Evolutionary conservation across 2,888 invertebrate species (phyloP).

Genomic region (Schizaphis graminum): DNA sequence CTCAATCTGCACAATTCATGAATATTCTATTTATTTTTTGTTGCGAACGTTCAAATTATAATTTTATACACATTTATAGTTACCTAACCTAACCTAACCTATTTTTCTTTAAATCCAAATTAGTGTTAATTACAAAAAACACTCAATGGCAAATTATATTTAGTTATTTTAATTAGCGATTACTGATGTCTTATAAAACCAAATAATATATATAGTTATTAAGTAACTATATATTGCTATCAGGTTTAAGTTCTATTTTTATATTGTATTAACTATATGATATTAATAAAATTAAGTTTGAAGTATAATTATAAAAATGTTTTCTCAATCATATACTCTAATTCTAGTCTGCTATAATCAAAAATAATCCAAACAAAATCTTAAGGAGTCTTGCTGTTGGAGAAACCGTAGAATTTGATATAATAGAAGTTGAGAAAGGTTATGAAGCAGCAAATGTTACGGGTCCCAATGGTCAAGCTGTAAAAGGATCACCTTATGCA

Average conservation of each 20-base stretch:
- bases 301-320: not conserved
- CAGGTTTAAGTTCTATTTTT: too few species aligned
- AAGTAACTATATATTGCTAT: too few species aligned
- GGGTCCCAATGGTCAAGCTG: conserved; percentile 94
- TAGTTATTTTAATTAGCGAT: too few species aligned
- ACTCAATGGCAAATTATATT: not conserved
- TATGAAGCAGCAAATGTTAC: conserved; percentile 99
- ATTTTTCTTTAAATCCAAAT: not conserved
- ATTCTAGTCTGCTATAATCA: conserved; percentile 88
- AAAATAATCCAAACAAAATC: conserved; percentile 98
- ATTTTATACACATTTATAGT: not conserved
- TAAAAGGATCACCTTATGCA: conserved; percentile 96
- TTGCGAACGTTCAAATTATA: not conserved
- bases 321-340: not conserved
- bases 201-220: not conserved
- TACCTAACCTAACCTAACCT: not conserved
- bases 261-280: not conserved
- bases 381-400: conserved; percentile 99
- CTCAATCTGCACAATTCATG: not conserved
- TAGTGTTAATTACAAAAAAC: not conserved
- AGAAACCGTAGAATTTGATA: conserved; percentile 98
- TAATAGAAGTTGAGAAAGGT: conserved; percentile 97
- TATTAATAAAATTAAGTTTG: not conserved
- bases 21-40: not conserved
- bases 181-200: too few species aligned